Base-by-base conservation (phyloP, 2,888 invertebrate species). In the Stratiomys singularior region DNA sequence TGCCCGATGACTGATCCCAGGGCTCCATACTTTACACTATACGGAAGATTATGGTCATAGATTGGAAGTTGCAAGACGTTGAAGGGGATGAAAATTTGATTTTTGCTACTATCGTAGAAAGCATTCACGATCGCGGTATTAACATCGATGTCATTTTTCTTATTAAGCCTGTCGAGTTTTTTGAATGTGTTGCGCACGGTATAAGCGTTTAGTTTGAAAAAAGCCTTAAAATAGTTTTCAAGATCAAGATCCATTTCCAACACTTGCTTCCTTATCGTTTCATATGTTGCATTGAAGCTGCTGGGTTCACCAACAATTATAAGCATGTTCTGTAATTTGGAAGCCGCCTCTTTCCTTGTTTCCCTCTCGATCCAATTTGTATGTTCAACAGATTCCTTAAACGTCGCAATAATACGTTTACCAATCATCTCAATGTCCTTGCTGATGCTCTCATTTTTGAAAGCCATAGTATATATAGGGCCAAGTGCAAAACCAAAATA, bases 311-410 rank as follows among this genome's bases (percentile, higher is more conserved):
- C 78, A 37, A 79, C 72, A n/a, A 66, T 52, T 21, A 72, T 56
- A 15, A 37, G 13, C 25, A 79, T 21, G 11, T 23, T 44, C 4
- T 64, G 28, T 23, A 79, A n/a, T 72, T 79, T 79, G 11, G 18
- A 7, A 5, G 56, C 11, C 11, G 78, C 79, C 37, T 58, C 63
- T 4, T 46, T 44, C 44, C 23, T 56, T 5, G 79, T 76, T 27
- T 56, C 9, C 21, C 47, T 23, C 13, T 79, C 79, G n/a, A 79
- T 18, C 79, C 78, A 78, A 15, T 63, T 21, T 15, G 64, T 58
- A 21, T 63, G 15, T 27, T 60, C n/a, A 1, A 79, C 25, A 9
- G 52, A 21, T 1, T 47, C 27, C n/a, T 18, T 30, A 28, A 77
- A 69, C 18, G 58, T 56, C 1, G 21, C 30, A 58, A 64, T 77